Evolutionary conservation across 2,113 vertebrate species (phyloP).

Genomic region (Campylomormyrus tamandua): DNA sequence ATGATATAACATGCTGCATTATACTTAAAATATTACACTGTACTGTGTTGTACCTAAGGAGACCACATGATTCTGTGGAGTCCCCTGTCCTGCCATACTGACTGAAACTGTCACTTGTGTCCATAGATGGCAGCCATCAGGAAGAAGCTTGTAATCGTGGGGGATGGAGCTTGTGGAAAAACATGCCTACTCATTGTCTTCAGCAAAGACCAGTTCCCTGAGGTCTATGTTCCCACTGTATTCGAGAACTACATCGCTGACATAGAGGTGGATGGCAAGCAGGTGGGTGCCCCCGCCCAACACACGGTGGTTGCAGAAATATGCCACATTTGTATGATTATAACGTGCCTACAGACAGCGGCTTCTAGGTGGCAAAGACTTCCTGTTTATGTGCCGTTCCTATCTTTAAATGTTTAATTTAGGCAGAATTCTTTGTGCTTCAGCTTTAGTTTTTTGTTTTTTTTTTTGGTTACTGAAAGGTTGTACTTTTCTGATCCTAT

Average conservation of each 20-base stretch:
- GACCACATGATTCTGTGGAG: not conserved
- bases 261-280: conserved; percentile 92
- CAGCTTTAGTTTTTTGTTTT: not conserved
- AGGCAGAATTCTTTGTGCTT: not conserved
- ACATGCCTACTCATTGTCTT: conserved; percentile 96
- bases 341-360: not conserved
- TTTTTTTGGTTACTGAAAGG: not conserved
- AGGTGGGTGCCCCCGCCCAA: conserved; percentile 64
- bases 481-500: not conserved
- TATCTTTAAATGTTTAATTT: not conserved
- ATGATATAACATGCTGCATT: not conserved
- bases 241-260: conserved; percentile 98
- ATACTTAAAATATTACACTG: not conserved
- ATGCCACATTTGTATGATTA: not conserved
- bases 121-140: conserved; percentile 87
- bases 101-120: conserved; percentile 10
- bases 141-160: conserved; percentile 97
- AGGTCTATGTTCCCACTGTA: conserved; percentile 92
- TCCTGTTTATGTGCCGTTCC: not conserved
- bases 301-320: not conserved
- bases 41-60: not conserved
- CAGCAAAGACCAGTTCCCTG: conserved; percentile 97
- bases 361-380: not conserved
- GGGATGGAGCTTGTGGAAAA: conserved; percentile 93
- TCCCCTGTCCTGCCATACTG: not conserved